phyloP scores from a whole-genome alignment of 2,797 vertebrate species.

The Xenentodon cancila region DNA sequence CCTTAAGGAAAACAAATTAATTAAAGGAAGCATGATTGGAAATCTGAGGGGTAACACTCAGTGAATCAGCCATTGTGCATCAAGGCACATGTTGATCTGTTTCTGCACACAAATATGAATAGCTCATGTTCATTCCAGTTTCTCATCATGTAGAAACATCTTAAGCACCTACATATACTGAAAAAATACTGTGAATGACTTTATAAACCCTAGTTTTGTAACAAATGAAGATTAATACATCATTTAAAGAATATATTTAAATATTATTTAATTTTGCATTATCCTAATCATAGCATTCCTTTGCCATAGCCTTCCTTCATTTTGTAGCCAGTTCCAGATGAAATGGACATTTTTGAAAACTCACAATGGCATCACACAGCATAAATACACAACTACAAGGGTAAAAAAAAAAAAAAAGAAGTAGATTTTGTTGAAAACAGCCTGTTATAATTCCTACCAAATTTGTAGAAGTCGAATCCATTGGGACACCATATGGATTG shows the following conservation, averaged over 20 bases:
- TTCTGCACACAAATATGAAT: slow-evolving; percentile 62
- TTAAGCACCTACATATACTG: slow-evolving; percentile 76
- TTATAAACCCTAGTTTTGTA: slow-evolving; percentile 77
- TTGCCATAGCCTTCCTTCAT: slow-evolving; percentile 63
- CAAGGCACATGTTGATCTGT: slow-evolving; percentile 40
- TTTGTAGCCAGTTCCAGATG: slow-evolving; percentile 66
- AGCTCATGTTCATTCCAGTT: slow-evolving; percentile 78
- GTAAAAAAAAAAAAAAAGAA: slow-evolving; percentile 8
- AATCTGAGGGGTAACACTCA: slow-evolving; percentile 42
- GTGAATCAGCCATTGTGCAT: slow-evolving; percentile 47
- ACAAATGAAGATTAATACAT: slow-evolving; percentile 55
- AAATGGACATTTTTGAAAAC: slow-evolving; percentile 52
- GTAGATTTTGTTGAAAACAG: neutral
- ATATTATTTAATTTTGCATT: slow-evolving; percentile 58
- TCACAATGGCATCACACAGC: neutral
- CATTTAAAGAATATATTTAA: slow-evolving; percentile 65
- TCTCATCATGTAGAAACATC: slow-evolving; percentile 72
- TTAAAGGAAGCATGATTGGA: slow-evolving; percentile 38
- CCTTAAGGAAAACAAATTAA: slow-evolving; percentile 29
- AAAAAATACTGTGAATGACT: slow-evolving; percentile 85
- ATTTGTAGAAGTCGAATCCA: slow-evolving; percentile 23
- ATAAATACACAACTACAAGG: slow-evolving; percentile 3
- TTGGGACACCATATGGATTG: slow-evolving; percentile 51
- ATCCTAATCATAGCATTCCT: slow-evolving; percentile 67
- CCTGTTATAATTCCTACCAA: neutral